A percentile compares a stretch with the other conserved stretches of the same genome.
These are phyloP conservation scores for Acleris laterana DNA, from an alignment of 2,888 invertebrate species.

Conservation along the genomic window DNA sequence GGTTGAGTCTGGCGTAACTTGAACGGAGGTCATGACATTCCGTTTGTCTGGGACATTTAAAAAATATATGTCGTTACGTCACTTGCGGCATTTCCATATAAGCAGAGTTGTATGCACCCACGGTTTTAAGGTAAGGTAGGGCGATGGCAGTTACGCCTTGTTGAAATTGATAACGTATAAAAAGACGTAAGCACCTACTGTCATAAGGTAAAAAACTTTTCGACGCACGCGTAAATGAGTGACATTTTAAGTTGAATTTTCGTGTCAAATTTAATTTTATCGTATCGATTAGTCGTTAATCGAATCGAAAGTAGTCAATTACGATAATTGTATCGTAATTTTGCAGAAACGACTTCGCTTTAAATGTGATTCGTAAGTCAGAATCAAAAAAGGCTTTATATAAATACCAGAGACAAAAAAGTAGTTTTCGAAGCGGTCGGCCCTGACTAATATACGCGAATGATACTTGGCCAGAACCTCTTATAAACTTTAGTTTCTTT, in stretches of 20 bases:
- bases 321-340: slow-evolving; percentile 12
- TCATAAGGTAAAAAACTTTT: too few species aligned
- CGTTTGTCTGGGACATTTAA: slow-evolving; percentile 29
- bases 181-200: too few species aligned
- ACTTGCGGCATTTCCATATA: slow-evolving; percentile 47
- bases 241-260: too few species aligned
- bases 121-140: slow-evolving; percentile 4
- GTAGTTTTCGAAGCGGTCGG: slow-evolving; percentile 33
- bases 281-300: too few species aligned
- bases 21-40: slow-evolving; percentile 35
- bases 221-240: too few species aligned
- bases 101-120: slow-evolving; percentile 26
- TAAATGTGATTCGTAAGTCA: slow-evolving; percentile 14
- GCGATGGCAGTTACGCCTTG: slow-evolving; percentile 7
- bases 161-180: not conserved
- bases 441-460: slow-evolving; percentile 30
- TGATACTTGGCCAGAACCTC: slow-evolving; percentile 10
- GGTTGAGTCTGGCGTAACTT: slow-evolving; percentile 3
- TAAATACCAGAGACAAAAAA: slow-evolving; percentile 35
- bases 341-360: slow-evolving; percentile 23
- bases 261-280: too few species aligned
- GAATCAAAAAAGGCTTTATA: slow-evolving; percentile 25
- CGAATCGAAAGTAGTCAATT: not conserved
- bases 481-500: not conserved
- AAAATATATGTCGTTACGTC: slow-evolving; percentile 43